phyloP scores from a whole-genome alignment of 2,113 vertebrate genomes.

The Desmodus rotundus region DNA sequence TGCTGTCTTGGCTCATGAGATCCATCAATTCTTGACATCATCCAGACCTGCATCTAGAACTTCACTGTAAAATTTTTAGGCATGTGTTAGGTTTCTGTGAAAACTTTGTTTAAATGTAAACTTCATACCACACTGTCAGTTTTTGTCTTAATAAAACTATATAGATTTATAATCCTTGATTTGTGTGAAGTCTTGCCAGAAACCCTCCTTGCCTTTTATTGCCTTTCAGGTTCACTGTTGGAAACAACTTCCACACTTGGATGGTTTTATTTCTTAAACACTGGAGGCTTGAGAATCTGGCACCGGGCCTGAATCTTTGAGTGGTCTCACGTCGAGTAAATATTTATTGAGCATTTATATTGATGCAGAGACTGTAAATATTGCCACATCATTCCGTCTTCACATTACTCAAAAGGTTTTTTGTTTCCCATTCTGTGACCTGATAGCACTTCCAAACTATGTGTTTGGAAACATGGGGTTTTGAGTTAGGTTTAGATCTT shows the following conservation, averaged over 20 bases:
- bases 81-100: slow-evolving; percentile 85
- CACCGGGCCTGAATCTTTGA: background rate
- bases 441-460: background rate
- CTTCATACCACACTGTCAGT: slow-evolving; percentile 80
- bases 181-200: slow-evolving; percentile 49
- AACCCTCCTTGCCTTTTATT: background rate
- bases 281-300: background rate
- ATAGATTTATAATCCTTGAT: slow-evolving; percentile 87
- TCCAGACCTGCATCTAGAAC: slow-evolving; percentile 68
- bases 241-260: background rate
- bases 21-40: slow-evolving; percentile 63
- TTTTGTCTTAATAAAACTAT: slow-evolving; percentile 87
- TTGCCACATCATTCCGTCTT: background rate
- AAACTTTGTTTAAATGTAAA: slow-evolving; percentile 83
- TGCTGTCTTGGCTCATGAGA: slow-evolving; percentile 65
- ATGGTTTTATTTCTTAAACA: background rate
- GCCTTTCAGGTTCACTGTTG: background rate
- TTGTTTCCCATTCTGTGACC: background rate
- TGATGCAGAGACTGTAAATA: background rate
- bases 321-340: background rate
- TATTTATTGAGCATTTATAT: background rate
- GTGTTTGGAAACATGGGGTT: background rate
- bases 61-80: slow-evolving; percentile 79
- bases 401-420: background rate
- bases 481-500: background rate